Evolutionary conservation across 2,797 vertebrate genomes (phyloP).

Genomic region (Aphelocoma californica): DNA sequence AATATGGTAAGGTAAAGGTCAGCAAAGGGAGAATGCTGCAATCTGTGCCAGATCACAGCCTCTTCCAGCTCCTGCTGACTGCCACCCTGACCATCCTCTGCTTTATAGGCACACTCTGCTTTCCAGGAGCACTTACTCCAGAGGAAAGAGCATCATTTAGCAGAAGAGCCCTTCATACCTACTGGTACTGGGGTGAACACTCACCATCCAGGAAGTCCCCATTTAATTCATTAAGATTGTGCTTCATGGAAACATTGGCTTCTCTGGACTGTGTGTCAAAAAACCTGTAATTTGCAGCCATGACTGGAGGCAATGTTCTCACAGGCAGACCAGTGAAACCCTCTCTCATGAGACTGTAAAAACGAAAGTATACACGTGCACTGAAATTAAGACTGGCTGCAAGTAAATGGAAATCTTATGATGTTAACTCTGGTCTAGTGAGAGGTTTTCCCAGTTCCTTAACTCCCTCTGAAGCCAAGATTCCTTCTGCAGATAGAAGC

Average conservation of each 20-base stretch:
- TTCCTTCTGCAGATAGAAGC: neutral
- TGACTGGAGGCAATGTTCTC: neutral
- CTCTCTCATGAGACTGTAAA: neutral
- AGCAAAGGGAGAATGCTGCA: neutral
- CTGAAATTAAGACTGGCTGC: neutral
- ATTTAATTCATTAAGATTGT: neutral
- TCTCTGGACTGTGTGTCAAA: neutral
- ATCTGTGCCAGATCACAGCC: neutral
- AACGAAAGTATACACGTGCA: neutral
- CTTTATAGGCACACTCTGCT: neutral
- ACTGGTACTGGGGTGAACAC: neutral
- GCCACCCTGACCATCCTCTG: neutral
- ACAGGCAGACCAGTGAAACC: neutral
- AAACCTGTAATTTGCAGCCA: fast-evolving
- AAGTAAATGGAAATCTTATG: neutral
- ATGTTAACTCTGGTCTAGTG: neutral
- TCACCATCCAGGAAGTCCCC: neutral
- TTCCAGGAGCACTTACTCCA: neutral
- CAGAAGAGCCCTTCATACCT: neutral
- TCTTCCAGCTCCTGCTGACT: neutral
- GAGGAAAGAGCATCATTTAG: neutral
- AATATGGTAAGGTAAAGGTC: neutral
- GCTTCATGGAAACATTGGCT: neutral
- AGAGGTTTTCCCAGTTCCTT: neutral
- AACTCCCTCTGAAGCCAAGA: neutral